Percentiles rank a stretch among this genome's conserved stretches.
phyloP scores from a whole-genome alignment of 2,113 vertebrate species.

The Excalfactoria chinensis region DNA sequence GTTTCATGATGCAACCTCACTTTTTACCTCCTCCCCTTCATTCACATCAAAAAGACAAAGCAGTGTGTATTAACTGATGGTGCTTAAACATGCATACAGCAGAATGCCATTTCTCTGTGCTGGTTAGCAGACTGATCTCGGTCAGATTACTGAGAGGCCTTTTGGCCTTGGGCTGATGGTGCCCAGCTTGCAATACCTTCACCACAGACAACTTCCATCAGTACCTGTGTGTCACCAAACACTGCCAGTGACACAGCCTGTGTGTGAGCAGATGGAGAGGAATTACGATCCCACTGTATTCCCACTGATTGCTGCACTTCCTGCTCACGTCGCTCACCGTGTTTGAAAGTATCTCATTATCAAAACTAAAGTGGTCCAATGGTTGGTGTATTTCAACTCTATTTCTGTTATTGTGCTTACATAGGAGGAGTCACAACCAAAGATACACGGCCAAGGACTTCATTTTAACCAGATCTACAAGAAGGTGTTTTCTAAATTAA shows the following conservation, averaged over 20 bases:
- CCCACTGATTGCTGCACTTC: fast-evolving
- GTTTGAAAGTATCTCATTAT: background rate
- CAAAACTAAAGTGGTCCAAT: background rate
- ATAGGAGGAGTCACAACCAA: background rate
- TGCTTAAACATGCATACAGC: background rate
- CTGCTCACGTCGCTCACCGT: background rate
- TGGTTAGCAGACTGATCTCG: background rate
- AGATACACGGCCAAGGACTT: background rate
- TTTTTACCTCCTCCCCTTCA: background rate
- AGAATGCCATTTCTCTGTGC: background rate
- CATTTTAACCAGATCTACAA: background rate
- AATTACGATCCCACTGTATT: background rate
- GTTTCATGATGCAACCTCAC: fast-evolving
- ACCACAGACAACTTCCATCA: fast-evolving
- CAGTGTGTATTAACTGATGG: background rate
- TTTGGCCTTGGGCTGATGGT: background rate
- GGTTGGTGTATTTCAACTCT: background rate
- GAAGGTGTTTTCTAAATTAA: background rate
- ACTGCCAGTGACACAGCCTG: background rate
- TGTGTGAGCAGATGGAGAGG: background rate
- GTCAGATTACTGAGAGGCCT: background rate
- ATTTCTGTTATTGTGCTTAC: background rate
- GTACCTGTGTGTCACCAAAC: background rate
- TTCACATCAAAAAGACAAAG: background rate
- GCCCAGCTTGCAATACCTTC: background rate